Conservation (phyloP, 2,797 vertebrate genomes). For the Melanotaenia nigrans region DNA sequence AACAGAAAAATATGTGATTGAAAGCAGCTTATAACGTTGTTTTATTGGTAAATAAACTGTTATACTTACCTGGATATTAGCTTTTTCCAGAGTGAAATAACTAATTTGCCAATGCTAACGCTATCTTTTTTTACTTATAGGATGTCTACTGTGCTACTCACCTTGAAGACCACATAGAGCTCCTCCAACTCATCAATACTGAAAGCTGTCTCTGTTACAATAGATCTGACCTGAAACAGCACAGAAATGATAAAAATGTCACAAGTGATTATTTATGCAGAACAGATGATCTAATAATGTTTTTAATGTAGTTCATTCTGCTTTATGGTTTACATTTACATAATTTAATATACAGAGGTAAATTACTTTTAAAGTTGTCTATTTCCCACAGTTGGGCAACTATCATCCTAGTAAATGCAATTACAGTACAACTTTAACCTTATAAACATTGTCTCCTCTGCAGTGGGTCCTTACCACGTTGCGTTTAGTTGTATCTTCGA, state of each 20-base stretch:
- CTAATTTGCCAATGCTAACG: neutral
- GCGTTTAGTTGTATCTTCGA: conserved; percentile 97
- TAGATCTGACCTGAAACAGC: conserved; percentile 89
- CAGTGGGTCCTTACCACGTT: conserved; percentile 87
- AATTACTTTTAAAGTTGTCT: neutral
- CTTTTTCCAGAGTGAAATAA: neutral
- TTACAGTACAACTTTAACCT: neutral
- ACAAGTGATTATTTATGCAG: neutral
- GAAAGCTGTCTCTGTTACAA: conserved; percentile 95
- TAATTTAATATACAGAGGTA: neutral
- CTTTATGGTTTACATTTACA: conserved; percentile 6
- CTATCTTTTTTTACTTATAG: neutral
- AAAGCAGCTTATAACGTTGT: too few species aligned
- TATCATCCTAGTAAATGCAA: neutral
- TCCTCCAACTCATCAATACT: conserved; percentile 94
- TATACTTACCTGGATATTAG: too few species aligned
- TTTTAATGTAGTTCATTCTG: neutral
- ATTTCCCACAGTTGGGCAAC: neutral
- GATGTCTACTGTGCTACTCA: conserved; percentile 62
- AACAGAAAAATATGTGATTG: neutral
- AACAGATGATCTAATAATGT: conserved; percentile 8
- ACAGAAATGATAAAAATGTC: conserved; percentile 2
- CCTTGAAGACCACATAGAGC: conserved; percentile 96
- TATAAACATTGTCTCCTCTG: neutral
- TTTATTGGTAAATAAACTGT: too few species aligned